Evolutionary conservation across 2,888 invertebrate genomes (phyloP).

Genomic region (Antheraea yamamai): DNA sequence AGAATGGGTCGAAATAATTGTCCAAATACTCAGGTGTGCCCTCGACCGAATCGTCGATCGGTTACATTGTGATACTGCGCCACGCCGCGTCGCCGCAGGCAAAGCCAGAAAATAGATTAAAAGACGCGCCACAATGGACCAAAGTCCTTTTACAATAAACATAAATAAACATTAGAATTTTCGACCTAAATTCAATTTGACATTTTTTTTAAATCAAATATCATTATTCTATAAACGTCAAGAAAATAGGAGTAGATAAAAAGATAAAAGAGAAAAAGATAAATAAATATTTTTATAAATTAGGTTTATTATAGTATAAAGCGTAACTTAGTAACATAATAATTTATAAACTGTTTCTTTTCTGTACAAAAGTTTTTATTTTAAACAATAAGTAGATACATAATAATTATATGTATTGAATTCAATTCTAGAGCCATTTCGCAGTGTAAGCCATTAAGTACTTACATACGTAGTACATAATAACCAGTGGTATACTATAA

Average conservation of each 20-base stretch:
- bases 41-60: conserved; percentile 40
- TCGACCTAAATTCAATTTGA: conserved; percentile 37
- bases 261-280: no score
- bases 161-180: conserved; percentile 64
- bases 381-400: no score
- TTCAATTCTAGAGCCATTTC: no score
- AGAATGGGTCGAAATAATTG: conserved; percentile 71
- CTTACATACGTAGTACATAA: no score
- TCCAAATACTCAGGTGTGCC: conserved; percentile 75
- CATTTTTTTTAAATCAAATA: background rate
- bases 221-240: background rate
- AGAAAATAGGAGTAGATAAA: background rate
- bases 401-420: no score
- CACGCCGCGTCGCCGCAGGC: conserved; percentile 31
- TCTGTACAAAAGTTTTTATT: background rate
- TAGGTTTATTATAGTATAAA: background rate
- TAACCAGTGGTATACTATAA: no score
- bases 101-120: conserved; percentile 68
- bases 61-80: conserved; percentile 52
- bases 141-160: conserved; percentile 61
- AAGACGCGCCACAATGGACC: conserved; percentile 70
- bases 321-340: background rate
- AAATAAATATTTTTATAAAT: background rate
- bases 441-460: no score
- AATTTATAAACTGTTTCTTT: background rate